Percentiles rank a stretch among this genome's conserved stretches.
Conservation (phyloP, 2,113 vertebrate genomes). For the Odocoileus virginianus region DNA sequence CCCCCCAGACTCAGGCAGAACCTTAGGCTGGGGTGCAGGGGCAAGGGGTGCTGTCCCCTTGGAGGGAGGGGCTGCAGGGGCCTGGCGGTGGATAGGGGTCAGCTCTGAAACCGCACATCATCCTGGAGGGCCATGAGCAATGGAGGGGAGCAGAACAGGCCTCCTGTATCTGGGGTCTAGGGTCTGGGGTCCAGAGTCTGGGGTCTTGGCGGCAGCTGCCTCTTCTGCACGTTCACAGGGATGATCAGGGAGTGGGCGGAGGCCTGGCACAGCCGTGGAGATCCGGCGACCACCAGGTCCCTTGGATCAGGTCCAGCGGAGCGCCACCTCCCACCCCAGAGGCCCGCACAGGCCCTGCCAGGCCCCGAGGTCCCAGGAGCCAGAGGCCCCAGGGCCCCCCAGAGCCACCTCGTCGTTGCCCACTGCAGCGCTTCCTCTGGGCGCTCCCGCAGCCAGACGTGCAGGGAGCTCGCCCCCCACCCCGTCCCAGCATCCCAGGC, state of each 20-base stretch:
- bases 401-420: fast-evolving
- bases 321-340: background rate
- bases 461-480: background rate
- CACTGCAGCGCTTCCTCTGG: background rate
- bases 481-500: background rate
- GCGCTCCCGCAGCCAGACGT: background rate
- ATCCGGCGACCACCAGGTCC: background rate
- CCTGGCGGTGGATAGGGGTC: background rate
- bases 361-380: background rate
- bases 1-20: too few species aligned
- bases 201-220: fast-evolving
- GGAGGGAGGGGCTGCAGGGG: background rate
- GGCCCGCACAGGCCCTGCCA: background rate
- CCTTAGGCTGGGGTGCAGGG: background rate
- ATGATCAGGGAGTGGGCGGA: background rate
- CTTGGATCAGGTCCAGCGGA: background rate
- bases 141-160: fast-evolving
- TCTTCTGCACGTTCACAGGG: too few species aligned
- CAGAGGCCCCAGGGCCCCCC: background rate
- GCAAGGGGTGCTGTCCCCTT: background rate
- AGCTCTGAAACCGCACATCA: background rate
- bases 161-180: too few species aligned
- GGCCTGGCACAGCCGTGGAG: background rate
- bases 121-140: background rate
- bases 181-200: too few species aligned